Evolutionary conservation across 2,113 vertebrate genomes (phyloP), one percentile per base, ranked within the genome.

Genomic region (Dendrocopos noguchii): DNA sequence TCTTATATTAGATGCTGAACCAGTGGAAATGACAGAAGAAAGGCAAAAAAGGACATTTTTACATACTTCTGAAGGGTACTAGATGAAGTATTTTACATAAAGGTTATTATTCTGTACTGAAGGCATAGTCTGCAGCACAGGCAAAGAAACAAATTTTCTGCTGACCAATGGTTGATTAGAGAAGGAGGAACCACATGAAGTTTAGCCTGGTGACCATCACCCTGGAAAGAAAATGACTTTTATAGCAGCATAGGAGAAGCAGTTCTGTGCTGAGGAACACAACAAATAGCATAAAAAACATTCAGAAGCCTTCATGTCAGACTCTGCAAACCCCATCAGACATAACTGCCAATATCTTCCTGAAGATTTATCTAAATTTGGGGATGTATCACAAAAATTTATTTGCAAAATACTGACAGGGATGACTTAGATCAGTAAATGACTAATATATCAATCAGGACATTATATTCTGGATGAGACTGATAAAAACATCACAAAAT

Each of bases 371-470:
- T 6, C 29, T 70, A 63, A 66, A 70, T 79, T 36, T 55, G 7
- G 27, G 29, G 1, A 50, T 1, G 2, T 14, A 39, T 24, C 1
- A 0, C 50, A n/a, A 53, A 61, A 53, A 59, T 27, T 77, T n/a
- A 34, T 25, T 47, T 28, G 5, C 16, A 73, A 93, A 90, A 77
- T 82, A 16, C n/a, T 63, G 25, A 78, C 4, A 28, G 6, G 25
- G 33, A 17, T 66, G n/a, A 67, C 75, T 24, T 73, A 9, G 29
- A 73, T 55, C 10, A 36, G 50, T 1, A 42, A 52, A 19, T 34
- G 65, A 66, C 10, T 74, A 12, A 80, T 36, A 10, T 17, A 31
- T 63, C 11, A 68, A 65, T 9, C 20, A 59, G 36, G 22, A 25
- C 28, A 31, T n/a, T 5, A 34, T 8, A 52, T 36, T 78, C 59